phyloP scores from a whole-genome alignment of 1,140 invertebrate genomes.

The Papilio polytes region DNA sequence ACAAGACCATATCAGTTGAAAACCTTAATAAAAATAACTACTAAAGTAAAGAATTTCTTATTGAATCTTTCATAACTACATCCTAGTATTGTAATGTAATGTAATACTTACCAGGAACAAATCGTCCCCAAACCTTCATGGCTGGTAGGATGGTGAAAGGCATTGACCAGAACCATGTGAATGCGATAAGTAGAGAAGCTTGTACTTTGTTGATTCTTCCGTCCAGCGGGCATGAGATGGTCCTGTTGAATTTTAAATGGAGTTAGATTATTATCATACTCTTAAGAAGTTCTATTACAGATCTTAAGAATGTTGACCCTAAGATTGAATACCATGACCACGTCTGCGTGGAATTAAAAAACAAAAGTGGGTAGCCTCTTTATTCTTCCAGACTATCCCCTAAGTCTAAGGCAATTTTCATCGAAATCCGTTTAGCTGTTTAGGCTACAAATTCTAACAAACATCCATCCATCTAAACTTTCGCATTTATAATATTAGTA shows the following conservation, averaged over 20 bases:
- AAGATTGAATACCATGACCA: too few species aligned
- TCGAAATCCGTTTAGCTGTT: too few species aligned
- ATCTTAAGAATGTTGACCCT: too few species aligned
- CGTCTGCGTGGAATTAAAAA: too few species aligned
- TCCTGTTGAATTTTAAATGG: slow-evolving; percentile 74
- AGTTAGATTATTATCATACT: too few species aligned
- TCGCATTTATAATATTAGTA: too few species aligned
- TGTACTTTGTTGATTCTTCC: slow-evolving; percentile 88
- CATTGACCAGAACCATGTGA: slow-evolving; percentile 89
- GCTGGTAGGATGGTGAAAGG: slow-evolving; percentile 89
- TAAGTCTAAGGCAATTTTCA: too few species aligned
- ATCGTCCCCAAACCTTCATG: slow-evolving; percentile 87
- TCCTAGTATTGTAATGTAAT: neutral
- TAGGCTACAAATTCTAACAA: too few species aligned
- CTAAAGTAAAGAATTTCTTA: neutral
- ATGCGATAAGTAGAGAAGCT: slow-evolving; percentile 85
- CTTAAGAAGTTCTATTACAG: too few species aligned
- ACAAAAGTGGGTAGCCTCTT: too few species aligned
- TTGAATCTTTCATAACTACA: neutral
- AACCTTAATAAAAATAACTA: neutral
- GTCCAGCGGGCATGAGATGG: slow-evolving; percentile 90
- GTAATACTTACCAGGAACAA: slow-evolving; percentile 85
- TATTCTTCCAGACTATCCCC: too few species aligned
- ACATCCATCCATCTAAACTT: too few species aligned
- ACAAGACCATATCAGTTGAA: slow-evolving; percentile 24